phyloP scores from a whole-genome alignment of 2,888 invertebrate species.

The Eumerus sabulonum region DNA sequence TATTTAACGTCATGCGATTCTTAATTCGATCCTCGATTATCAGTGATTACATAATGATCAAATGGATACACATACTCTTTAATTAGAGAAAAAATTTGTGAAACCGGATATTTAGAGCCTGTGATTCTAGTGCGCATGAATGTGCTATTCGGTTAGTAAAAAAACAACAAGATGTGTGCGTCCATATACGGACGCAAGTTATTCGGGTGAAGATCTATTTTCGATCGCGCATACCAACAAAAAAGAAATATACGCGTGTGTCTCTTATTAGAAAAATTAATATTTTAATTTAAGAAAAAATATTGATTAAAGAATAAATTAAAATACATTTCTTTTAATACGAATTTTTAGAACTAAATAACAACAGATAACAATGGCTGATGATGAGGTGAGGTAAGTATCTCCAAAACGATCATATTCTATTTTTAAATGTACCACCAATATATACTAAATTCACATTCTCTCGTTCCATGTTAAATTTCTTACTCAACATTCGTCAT shows the following conservation, averaged over 20 bases:
- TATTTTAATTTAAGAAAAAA: slow-evolving; percentile 6
- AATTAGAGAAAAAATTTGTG: slow-evolving; percentile 23
- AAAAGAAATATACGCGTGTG: slow-evolving; percentile 43
- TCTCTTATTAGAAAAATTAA: slow-evolving; percentile 14
- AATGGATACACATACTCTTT: slow-evolving; percentile 1
- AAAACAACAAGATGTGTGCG: slow-evolving; percentile 42
- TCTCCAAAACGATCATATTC: slow-evolving; percentile 57
- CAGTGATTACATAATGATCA: background rate
- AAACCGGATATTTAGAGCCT: slow-evolving; percentile 54
- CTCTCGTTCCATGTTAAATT: no score
- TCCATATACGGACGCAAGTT: slow-evolving; percentile 59
- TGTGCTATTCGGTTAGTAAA: slow-evolving; percentile 46
- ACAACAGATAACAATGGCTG: slow-evolving; percentile 85
- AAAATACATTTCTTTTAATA: slow-evolving; percentile 18
- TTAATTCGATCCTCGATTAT: background rate
- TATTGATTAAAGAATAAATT: slow-evolving; percentile 18
- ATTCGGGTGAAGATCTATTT: slow-evolving; percentile 66
- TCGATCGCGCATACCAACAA: slow-evolving; percentile 31
- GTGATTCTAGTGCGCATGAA: slow-evolving; percentile 60
- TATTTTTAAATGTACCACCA: background rate
- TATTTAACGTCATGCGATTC: background rate
- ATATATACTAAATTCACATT: no score
- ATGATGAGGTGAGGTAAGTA: slow-evolving; percentile 96
- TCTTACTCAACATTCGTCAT: background rate
- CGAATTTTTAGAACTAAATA: slow-evolving; percentile 67